Base-by-base conservation (phyloP, 2,113 vertebrate genomes). In the Colinus virginianus region DNA sequence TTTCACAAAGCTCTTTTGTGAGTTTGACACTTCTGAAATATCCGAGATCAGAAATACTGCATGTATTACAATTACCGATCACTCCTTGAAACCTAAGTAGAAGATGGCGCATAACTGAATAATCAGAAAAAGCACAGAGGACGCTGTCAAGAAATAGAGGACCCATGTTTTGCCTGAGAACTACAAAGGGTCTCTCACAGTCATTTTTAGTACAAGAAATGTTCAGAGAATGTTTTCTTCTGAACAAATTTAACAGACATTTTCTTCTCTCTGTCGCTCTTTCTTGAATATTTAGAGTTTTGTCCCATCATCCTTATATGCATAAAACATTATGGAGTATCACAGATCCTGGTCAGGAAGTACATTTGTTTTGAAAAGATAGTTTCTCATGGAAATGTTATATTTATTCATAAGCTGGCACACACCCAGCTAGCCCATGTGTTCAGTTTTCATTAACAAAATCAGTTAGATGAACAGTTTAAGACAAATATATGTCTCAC, bases 361-460 rank as follows among this genome's bases (percentile, higher is more conserved):
- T 72, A 88, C 56, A 94, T 93, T 95, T 90, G 72, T 84, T 92
- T 88, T 67, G 88, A 88, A 94, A 96, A 92, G 81, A 87, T 78
- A 69, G 82, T 84, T 95, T 66, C 45, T 88, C 79, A 88, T 75
- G 84, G 78, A 88, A 85, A 93, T 83, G 51, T 85, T 93, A 85
- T 90, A 92, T 89, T 95, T 90, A 96, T 96, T 95, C 93, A 94
- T 96, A 89, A 93, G 67, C 55, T 96, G 94, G 95, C 91, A 83
- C 43, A 63, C 84, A 79, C 38, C 82, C 95, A 96, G 84, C 45
- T 38, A 94, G 74, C 10, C 94, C 93, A 91, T 87, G 91, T 94
- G 94, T 91, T 94, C 91, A 72, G 48, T 75, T 94, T 92, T 93
- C 79, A 91, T 95, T 94, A 96, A 93, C 78, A 83, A 80, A 91